A percentile compares a stretch with the other conserved stretches of the same genome.
Evolutionary conservation across 53 echinoderm and acorn worm species (phyloP).

Genomic region (Glandiceps talaboti): DNA sequence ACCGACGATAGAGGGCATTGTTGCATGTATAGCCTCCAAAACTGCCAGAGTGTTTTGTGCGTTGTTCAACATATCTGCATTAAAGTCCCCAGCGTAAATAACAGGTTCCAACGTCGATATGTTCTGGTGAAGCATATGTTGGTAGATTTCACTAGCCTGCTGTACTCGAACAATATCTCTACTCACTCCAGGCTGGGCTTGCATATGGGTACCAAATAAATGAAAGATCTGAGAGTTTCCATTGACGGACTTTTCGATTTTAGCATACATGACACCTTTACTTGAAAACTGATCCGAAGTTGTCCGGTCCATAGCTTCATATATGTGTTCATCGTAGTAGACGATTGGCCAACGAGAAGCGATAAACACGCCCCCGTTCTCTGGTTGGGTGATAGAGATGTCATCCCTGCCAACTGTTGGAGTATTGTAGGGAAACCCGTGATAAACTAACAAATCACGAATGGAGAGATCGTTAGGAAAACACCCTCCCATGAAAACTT

Average conservation of each 20-base stretch:
- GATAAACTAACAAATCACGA: background rate
- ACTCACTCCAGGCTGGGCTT: background rate
- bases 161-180: background rate
- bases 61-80: constrained; percentile 6
- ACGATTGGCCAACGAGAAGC: constrained; percentile 14
- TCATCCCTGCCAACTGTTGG: constrained; percentile 1
- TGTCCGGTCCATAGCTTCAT: background rate
- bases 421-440: constrained; percentile 2
- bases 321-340: constrained; percentile 2
- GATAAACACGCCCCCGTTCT: constrained; percentile 8
- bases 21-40: background rate
- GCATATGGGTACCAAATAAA: constrained; percentile 10
- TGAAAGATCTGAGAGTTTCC: background rate
- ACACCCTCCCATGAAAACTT: constrained; percentile 4
- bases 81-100: constrained; percentile 8
- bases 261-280: constrained; percentile 8
- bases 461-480: background rate
- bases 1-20: background rate
- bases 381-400: background rate
- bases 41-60: background rate
- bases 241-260: background rate
- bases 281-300: constrained; percentile 1
- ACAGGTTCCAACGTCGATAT: constrained; percentile 1
- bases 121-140: background rate
- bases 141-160: constrained; percentile 1